Base-by-base conservation (phyloP, 2,113 vertebrate species). In the Semnopithecus entellus region DNA sequence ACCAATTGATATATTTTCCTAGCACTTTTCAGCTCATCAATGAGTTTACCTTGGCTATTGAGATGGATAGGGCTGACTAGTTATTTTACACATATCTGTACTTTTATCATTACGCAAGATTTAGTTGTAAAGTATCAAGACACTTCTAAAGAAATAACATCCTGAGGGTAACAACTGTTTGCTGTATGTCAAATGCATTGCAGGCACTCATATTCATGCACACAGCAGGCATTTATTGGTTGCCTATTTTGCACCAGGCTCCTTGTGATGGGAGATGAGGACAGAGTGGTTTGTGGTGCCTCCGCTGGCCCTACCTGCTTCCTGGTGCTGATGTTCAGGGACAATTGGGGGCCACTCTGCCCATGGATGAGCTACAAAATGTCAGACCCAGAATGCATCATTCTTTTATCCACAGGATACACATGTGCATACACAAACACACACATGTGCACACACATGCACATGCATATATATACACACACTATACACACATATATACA, bases 291-390 rank as follows among this genome's bases (percentile, higher is more conserved):
- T 22, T 4, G 2, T 9, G 18, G 13, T 20, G 14, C 55, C 18
- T 64, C 55, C 14, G 0, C 23, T 8, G 11, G 38, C 30, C 30
- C 20, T 22, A 14, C 3, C 70, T 8, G 0, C 17, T 1, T 23
- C 80, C 11, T 0, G 0, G 6, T 1, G 48, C 16, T 1, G 14
- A 38, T 0, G 43, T 12, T 38, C 38, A 30, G 22, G 59, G 32
- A 76, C 38, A 4, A 1, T 2, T 3, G 0, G 22, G 23, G 38
- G 3, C n/a, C 59, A 45, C 35, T 14, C 6, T 17, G 79, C 45
- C 27, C 16, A 1, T 1, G 1, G 32, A 50, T 6, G 9, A 48
- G 23, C 38, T 6, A 20, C 16, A 6, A 5, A 78, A 75, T 23
- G 16, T 10, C 5, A 12, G 68, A 23, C 5, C 79, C 17, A 0